phyloP scores from a whole-genome alignment of 1,140 invertebrate genomes.

The Dreissena rostriformis region DNA sequence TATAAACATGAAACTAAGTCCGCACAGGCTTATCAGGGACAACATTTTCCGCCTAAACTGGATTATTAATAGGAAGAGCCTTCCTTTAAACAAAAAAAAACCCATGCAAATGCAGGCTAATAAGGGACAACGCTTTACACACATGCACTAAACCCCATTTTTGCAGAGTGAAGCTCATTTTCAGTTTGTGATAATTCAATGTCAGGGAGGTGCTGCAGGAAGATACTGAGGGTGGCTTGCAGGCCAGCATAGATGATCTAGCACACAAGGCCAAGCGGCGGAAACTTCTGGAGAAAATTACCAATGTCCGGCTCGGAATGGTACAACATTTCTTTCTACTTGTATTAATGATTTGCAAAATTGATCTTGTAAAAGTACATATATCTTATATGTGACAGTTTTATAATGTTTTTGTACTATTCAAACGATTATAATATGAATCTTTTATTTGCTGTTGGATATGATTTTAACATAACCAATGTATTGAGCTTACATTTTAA shows the following conservation, averaged over 20 bases:
- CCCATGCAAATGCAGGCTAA: background rate
- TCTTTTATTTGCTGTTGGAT: background rate
- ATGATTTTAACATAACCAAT: background rate
- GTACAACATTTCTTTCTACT: constrained; percentile 45
- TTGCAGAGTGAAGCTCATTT: background rate
- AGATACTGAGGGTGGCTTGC: constrained; percentile 95
- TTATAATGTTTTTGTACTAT: background rate
- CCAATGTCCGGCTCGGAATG: constrained; percentile 93
- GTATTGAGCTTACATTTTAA: background rate
- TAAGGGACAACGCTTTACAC: background rate
- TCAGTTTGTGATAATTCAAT: constrained; percentile 35
- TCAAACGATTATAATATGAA: background rate
- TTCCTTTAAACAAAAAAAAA: too few species aligned
- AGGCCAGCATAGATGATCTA: constrained; percentile 94
- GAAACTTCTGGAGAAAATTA: constrained; percentile 87
- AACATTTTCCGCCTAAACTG: background rate
- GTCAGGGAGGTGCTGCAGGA: constrained; percentile 97
- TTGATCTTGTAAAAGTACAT: background rate
- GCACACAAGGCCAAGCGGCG: constrained; percentile 93
- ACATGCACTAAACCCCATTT: background rate
- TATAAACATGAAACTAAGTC: background rate
- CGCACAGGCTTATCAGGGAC: background rate
- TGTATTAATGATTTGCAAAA: background rate
- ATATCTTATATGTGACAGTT: background rate
- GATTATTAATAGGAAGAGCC: background rate